A percentile compares a stretch with the other conserved stretches of the same genome.
phyloP scores from a whole-genome alignment of 2,797 vertebrate species.

The Melanotaenia nigrans region DNA sequence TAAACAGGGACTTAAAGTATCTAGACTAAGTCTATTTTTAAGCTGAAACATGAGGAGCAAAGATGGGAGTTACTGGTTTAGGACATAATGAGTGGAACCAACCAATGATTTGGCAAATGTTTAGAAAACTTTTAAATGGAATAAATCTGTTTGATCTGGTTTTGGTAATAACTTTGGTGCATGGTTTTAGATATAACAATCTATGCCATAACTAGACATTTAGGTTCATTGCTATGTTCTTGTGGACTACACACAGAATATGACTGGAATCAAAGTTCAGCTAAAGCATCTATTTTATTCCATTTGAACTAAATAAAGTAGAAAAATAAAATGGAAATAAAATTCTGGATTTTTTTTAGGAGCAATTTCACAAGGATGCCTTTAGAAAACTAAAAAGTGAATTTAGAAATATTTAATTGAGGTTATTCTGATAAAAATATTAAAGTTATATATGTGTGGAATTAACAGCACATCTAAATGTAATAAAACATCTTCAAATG shows the following conservation, averaged over 20 bases:
- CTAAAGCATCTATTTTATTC: conserved; percentile 5
- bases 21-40: conserved; percentile 45
- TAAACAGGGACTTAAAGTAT: conserved; percentile 47
- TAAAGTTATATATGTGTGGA: not conserved
- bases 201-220: not conserved
- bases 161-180: conserved; percentile 7
- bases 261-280: not conserved
- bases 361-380: not conserved
- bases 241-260: conserved; percentile 3
- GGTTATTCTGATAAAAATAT: not conserved
- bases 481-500: not conserved
- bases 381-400: not conserved
- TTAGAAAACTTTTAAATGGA: conserved; percentile 28
- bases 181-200: not conserved
- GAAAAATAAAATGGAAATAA: not conserved
- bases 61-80: conserved; percentile 46
- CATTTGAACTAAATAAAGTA: no score
- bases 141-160: conserved; percentile 18
- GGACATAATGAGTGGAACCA: conserved; percentile 27
- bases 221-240: conserved; percentile 1
- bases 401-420: not conserved
- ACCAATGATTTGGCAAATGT: conserved; percentile 20
- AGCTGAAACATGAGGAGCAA: conserved; percentile 60
- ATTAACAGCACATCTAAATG: not conserved
- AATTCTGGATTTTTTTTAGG: not conserved